Percentiles rank a stretch among this genome's conserved stretches.
phyloP scores from a whole-genome alignment of 2,797 vertebrate species.

The Odontamblyopus lacepedii region DNA sequence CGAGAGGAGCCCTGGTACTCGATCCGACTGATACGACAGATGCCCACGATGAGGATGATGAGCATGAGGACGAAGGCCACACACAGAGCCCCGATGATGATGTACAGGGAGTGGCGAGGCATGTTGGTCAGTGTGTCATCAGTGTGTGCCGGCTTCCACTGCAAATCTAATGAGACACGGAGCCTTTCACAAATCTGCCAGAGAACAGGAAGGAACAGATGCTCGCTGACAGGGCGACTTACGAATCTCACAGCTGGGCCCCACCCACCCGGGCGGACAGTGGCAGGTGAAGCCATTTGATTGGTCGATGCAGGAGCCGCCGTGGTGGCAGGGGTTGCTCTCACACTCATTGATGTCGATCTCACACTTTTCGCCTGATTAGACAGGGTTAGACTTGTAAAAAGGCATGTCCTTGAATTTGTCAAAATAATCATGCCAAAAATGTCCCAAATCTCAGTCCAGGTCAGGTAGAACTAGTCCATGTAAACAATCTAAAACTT shows the following conservation, averaged over 20 bases:
- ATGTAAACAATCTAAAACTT: background rate
- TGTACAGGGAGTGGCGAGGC: slow-evolving; percentile 97
- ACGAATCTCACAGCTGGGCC: slow-evolving; percentile 96
- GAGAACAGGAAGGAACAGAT: slow-evolving; percentile 14
- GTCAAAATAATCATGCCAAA: background rate
- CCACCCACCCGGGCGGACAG: slow-evolving; percentile 94
- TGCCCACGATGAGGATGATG: slow-evolving; percentile 97
- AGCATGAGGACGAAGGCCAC: slow-evolving; percentile 98
- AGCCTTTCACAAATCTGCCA: background rate
- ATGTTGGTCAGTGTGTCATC: slow-evolving; percentile 94
- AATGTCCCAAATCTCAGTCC: background rate
- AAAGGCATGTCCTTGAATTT: background rate
- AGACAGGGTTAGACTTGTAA: slow-evolving; percentile 4
- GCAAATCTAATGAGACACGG: slow-evolving; percentile 80
- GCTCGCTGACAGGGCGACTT: slow-evolving; percentile 70
- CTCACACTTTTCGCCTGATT: slow-evolving; percentile 89
- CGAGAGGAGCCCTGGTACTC: slow-evolving; percentile 97
- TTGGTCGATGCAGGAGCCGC: slow-evolving; percentile 93
- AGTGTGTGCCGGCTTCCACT: slow-evolving; percentile 92
- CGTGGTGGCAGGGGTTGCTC: slow-evolving; percentile 92
- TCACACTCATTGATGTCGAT: slow-evolving; percentile 92
- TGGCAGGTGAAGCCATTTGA: slow-evolving; percentile 92
- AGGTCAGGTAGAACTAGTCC: background rate
- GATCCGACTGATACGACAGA: slow-evolving; percentile 98
- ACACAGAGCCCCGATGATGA: slow-evolving; percentile 96